phyloP scores from a whole-genome alignment of 2,797 vertebrate species.

The Coregonus sp. region DNA sequence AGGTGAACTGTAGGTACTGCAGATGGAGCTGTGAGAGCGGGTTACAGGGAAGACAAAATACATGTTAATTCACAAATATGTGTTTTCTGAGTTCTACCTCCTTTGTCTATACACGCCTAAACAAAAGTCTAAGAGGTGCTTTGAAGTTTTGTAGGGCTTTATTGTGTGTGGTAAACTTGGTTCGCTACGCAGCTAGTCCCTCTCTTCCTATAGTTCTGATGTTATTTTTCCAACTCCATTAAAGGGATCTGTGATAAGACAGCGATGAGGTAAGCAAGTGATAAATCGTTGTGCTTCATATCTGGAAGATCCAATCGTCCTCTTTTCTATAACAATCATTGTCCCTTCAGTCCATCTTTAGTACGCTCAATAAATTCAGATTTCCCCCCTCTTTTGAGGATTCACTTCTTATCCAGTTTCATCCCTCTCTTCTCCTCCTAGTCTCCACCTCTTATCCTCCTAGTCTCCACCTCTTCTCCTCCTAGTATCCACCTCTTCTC shows the following conservation, averaged over 20 bases:
- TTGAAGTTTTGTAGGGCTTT: slow-evolving; percentile 34
- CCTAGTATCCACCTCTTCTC: no score
- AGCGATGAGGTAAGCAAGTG: slow-evolving; percentile 57
- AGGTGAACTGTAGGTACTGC: slow-evolving; percentile 91
- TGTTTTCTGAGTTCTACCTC: slow-evolving; percentile 69
- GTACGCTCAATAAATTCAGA: background rate
- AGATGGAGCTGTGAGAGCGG: slow-evolving; percentile 82
- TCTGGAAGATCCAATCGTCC: slow-evolving; percentile 34
- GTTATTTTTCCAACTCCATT: slow-evolving; percentile 39
- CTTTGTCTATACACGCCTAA: slow-evolving; percentile 66
- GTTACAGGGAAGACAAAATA: slow-evolving; percentile 33
- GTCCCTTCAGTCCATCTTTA: background rate
- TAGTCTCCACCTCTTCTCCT: no score
- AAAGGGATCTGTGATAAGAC: slow-evolving; percentile 54
- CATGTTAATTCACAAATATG: slow-evolving; percentile 33
- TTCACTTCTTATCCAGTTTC: background rate
- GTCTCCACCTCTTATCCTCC: no score
- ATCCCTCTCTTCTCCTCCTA: no score
- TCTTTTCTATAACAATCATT: slow-evolving; percentile 16
- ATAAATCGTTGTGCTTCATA: slow-evolving; percentile 59
- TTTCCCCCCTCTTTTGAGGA: slow-evolving; percentile 20
- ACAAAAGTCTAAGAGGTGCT: slow-evolving; percentile 50
- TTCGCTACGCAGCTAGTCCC: slow-evolving; percentile 61
- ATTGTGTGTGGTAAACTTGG: slow-evolving; percentile 38
- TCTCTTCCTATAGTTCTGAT: slow-evolving; percentile 30